Evolutionary conservation across 2,113 vertebrate species (phyloP).

Genomic region (Numenius arquata): DNA sequence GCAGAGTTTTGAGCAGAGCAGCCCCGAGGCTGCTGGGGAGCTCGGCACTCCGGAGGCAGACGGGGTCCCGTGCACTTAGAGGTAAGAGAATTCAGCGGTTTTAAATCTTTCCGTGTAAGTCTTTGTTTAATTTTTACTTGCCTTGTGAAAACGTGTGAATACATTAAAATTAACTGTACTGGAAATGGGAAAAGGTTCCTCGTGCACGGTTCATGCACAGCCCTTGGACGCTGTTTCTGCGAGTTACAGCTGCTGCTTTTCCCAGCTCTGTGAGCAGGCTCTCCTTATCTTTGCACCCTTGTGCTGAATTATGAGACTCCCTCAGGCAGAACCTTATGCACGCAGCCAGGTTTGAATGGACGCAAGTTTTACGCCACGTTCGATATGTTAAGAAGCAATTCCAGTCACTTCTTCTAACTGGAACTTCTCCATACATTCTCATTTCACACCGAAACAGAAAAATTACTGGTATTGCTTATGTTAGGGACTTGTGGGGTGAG

Average conservation of each 20-base stretch:
- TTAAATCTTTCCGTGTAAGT: not conserved
- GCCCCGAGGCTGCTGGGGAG: not conserved
- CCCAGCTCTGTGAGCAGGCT: not conserved
- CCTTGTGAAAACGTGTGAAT: not conserved
- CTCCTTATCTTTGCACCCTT: not conserved
- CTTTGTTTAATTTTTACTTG: not conserved
- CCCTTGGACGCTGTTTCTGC: not conserved
- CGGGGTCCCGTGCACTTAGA: not conserved
- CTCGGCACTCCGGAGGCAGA: not conserved
- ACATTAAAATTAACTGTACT: not conserved
- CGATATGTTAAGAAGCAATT: not conserved
- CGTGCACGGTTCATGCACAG: no score
- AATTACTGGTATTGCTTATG: not conserved
- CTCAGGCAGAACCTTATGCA: not conserved
- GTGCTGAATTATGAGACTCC: not conserved
- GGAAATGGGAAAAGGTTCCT: not conserved
- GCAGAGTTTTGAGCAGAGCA: not conserved
- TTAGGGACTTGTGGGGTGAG: not conserved
- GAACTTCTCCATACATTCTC: accelerated
- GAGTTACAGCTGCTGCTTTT: not conserved
- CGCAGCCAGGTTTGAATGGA: not conserved
- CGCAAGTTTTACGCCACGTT: not conserved
- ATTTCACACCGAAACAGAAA: not conserved
- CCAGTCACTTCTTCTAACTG: not conserved
- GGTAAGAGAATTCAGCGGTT: not conserved